Base-by-base conservation (phyloP, 30 jellyfish, hydroid and myxozoan species). In the Nemopilema nomurai region DNA sequence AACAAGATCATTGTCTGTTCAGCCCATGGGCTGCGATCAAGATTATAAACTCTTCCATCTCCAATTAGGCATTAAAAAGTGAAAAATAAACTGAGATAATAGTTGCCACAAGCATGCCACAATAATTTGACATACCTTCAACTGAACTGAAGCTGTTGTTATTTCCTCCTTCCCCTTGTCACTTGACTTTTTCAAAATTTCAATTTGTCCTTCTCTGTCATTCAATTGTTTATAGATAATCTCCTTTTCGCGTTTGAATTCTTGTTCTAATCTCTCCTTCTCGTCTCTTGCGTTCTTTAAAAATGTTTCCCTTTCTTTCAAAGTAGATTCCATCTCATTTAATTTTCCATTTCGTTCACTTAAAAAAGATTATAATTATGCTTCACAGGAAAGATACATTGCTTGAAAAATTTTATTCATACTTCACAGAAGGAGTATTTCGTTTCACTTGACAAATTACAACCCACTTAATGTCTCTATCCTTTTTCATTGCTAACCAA, bases 41-140 rank as follows among this genome's bases (percentile, higher is more conserved):
- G n/a, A n/a, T n/a, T n/a, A n/a, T n/a, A n/a, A n/a, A n/a, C n/a
- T n/a, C n/a, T n/a, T n/a, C n/a, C n/a, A n/a, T n/a, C n/a, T n/a
- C n/a, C n/a, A n/a, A n/a, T n/a, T n/a, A n/a, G n/a, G n/a, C n/a
- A n/a, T n/a, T n/a, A n/a, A n/a, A n/a, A n/a, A n/a, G n/a, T n/a
- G n/a, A n/a, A n/a, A n/a, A n/a, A n/a, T n/a, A n/a, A n/a, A n/a
- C n/a, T 57, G 1, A 9, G 13, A 57, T 22, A 62, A n/a, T n/a
- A n/a, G n/a, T n/a, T n/a, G n/a, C n/a, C n/a, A n/a, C n/a, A n/a
- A n/a, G n/a, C n/a, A n/a, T n/a, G n/a, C n/a, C n/a, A n/a, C n/a
- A n/a, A n/a, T n/a, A n/a, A n/a, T n/a, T n/a, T 9, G 31, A 41
- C 81, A 9, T 30, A 83, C 91, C 91, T 83, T 83, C 23, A 83